Percentiles rank a stretch among this genome's conserved stretches.
These are phyloP conservation scores for Lates japonicus DNA, from an alignment of 2,797 vertebrate species.

Conservation along the genomic window DNA sequence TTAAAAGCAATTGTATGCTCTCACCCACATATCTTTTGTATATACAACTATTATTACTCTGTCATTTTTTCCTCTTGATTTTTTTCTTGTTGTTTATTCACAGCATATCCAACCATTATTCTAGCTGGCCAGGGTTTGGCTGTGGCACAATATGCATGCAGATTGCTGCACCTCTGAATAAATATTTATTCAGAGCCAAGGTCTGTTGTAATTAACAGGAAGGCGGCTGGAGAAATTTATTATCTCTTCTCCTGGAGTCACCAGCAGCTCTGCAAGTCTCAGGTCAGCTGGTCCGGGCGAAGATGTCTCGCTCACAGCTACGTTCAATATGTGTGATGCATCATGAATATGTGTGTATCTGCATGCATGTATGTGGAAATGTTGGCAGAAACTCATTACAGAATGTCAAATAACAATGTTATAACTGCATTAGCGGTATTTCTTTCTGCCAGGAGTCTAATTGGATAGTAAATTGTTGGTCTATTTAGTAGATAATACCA, in stretches of 20 bases:
- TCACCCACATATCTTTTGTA: conserved; percentile 27
- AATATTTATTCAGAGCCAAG: conserved; percentile 83
- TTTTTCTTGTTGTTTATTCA: conserved; percentile 38
- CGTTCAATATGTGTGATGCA: conserved; percentile 27
- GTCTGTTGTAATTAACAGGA: conserved; percentile 84
- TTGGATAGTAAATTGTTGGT: conserved; percentile 58
- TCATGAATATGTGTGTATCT: conserved; percentile 45
- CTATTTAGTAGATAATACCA: conserved; percentile 48
- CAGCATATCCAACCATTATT: conserved; percentile 54
- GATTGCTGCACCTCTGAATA: conserved; percentile 69
- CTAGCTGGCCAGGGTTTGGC: conserved; percentile 40
- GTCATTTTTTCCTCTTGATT: conserved; percentile 38
- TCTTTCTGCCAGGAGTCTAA: conserved; percentile 69
- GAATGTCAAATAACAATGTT: too few relatives aligned
- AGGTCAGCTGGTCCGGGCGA: conserved; percentile 76
- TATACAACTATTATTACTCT: conserved; percentile 34
- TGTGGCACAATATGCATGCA: conserved; percentile 67
- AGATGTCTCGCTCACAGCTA: conserved; percentile 73
- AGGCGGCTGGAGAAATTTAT: conserved; percentile 79
- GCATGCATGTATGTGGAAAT: conserved; percentile 14
- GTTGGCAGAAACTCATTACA: conserved; percentile 64
- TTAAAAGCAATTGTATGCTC: conserved; percentile 34
- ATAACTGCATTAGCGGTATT: conserved; percentile 51
- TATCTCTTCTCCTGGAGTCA: conserved; percentile 76
- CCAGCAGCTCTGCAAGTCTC: conserved; percentile 69